These are phyloP conservation scores for Tachycineta bicolor DNA, from an alignment of 2,113 vertebrate genomes.

Conservation along the genomic window DNA sequence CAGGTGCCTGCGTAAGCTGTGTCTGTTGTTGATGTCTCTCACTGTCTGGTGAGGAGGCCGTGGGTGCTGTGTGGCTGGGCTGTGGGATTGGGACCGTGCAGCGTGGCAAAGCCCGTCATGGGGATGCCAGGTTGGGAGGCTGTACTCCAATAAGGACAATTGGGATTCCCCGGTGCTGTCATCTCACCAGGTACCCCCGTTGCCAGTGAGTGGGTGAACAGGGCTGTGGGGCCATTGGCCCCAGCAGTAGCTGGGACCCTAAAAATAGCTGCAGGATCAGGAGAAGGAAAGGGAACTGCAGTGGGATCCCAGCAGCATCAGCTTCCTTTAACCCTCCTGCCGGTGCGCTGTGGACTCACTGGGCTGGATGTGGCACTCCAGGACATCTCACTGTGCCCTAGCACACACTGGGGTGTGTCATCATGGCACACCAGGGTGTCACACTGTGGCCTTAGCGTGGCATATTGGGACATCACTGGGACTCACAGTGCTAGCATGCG, in stretches of 20 bases:
- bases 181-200: not conserved
- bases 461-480: not conserved
- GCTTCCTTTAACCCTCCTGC: conserved; percentile 20
- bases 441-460: not conserved
- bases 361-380: not conserved
- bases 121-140: not conserved
- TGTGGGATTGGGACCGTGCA: not conserved
- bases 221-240: not conserved
- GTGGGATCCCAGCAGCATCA: not conserved
- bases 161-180: not conserved
- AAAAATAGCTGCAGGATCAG: conserved; percentile 27
- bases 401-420: not conserved
- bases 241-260: not conserved
- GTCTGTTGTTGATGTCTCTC: not conserved
- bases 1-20: not conserved
- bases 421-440: not conserved
- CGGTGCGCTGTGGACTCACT: fast-evolving
- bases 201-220: not conserved
- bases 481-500: fast-evolving
- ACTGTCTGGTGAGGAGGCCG: not conserved
- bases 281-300: conserved; percentile 26
- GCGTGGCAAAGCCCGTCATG: fast-evolving
- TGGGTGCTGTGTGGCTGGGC: not conserved
- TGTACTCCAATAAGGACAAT: fast-evolving
- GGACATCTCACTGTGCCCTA: not conserved